Evolutionary conservation across 2,888 invertebrate genomes (phyloP), one percentile per base, ranked within the genome.

Genomic region (Alviniconcha strummeri): DNA sequence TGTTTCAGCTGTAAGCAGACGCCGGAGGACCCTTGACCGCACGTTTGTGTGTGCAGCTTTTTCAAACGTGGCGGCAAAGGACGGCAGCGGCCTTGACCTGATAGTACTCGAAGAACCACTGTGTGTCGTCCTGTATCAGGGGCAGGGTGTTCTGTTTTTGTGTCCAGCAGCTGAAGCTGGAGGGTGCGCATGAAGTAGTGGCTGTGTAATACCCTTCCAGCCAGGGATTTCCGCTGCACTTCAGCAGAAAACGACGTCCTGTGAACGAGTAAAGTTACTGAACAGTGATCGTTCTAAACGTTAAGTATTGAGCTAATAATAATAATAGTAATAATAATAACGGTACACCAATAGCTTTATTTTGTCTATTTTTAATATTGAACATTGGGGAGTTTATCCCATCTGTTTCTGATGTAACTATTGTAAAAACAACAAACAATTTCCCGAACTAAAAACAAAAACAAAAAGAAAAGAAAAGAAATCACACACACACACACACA

Each of bases 211-310:
- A 85, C 54, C 71, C 74, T n/a, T 67, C 80, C 13, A 79, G 67
- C 57, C 83, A 81, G 8, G 81, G 72, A 52, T 83, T 83, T 83
- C 5, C 74, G 78, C 7, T 79, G 69, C 54, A 83, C 77, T 15
- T 75, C 83, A 6, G 81, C 79, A 52, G 75, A 79, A 13, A 85
- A 74, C 11, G 78, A 75, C 6, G 81, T 83, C 83, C 85, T 83
- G 52, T 79, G 82, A 67, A 60, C 13, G 36, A 36, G 36, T 36
- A 36, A 36, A 36, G 36, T 36, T 36, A 36, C 36, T 36, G 36
- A 36, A 36, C 36, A 36, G 3, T 36, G 36, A 36, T 36, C 36
- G 36, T 36, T 36, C 0, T 1, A 36, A 36, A 36, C 36, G 36
- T 36, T 36, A 36, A 1, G 36, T 36, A 36, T 3, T 36, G 36